These are phyloP conservation scores for Drosophila monieri DNA, from an alignment of 2,888 invertebrate species.

Conservation along the genomic window DNA sequence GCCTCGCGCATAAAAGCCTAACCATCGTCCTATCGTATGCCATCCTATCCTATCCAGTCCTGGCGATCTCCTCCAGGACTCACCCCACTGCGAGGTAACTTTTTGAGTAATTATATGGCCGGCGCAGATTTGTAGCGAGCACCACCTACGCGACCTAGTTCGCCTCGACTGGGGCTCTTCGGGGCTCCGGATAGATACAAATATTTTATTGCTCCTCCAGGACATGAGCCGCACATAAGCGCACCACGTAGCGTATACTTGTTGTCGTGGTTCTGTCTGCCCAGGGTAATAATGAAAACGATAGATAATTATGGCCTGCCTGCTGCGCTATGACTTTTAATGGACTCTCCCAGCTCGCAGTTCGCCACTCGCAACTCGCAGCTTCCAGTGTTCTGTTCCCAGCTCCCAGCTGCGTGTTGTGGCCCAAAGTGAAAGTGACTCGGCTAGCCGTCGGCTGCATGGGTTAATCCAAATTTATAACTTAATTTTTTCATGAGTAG, in stretches of 20 bases:
- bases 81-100: constrained; percentile 37
- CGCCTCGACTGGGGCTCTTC: not conserved
- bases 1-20: constrained; percentile 57
- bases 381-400: constrained; percentile 16
- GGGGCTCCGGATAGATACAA: constrained; percentile 64
- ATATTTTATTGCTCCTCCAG: constrained; percentile 80
- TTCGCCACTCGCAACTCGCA: not conserved
- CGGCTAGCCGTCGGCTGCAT: constrained; percentile 40
- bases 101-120: constrained; percentile 79
- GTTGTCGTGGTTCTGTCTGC: constrained; percentile 27
- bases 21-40: constrained; percentile 25
- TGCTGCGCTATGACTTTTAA: constrained; percentile 66
- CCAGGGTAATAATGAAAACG: constrained; percentile 68
- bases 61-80: constrained; percentile 3
- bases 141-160: constrained; percentile 42
- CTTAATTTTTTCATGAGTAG: constrained; percentile 63
- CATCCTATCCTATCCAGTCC: constrained; percentile 12
- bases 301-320: constrained; percentile 71
- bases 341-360: constrained; percentile 59
- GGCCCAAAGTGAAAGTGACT: constrained; percentile 33
- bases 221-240: constrained; percentile 61
- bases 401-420: constrained; percentile 7
- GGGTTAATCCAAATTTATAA: constrained; percentile 80
- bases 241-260: constrained; percentile 50
- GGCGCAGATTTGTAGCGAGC: constrained; percentile 61